Conservation (phyloP, 1,140 invertebrate genomes). For the Ooceraea biroi region DNA sequence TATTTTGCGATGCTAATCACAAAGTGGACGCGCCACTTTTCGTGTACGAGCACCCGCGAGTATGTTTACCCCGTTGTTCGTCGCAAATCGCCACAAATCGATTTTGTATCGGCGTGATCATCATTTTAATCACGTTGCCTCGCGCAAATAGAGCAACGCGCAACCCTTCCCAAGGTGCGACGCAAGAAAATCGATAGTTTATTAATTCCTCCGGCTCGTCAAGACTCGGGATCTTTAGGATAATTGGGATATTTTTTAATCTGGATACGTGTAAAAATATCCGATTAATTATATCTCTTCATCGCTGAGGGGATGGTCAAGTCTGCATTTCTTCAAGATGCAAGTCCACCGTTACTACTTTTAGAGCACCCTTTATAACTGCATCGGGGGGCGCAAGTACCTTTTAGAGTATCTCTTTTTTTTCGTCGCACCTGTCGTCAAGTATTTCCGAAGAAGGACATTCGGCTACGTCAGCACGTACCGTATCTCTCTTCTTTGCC, state of each 20-base stretch:
- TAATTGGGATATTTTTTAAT: not conserved
- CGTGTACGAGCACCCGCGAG: constrained; percentile 63
- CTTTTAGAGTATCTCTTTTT: constrained; percentile 28
- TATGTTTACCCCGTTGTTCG: constrained; percentile 70
- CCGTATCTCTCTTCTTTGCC: constrained; percentile 73
- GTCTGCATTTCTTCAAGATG: not conserved
- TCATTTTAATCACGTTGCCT: constrained; percentile 66
- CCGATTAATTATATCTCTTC: not conserved
- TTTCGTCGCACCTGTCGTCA: constrained; percentile 56
- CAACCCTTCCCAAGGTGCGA: not conserved
- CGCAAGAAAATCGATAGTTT: constrained; percentile 8
- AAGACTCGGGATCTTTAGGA: not conserved
- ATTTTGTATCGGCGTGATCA: constrained; percentile 63
- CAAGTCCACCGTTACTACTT: not conserved
- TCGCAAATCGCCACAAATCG: constrained; percentile 17
- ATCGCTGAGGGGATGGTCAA: not conserved
- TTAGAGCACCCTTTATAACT: constrained; percentile 26
- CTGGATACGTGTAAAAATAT: not conserved
- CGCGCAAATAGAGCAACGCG: not conserved
- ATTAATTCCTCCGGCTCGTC: not conserved
- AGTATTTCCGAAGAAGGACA: constrained; percentile 68
- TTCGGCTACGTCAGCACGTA: constrained; percentile 74
- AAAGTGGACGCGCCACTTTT: constrained; percentile 57
- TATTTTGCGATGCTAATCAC: constrained; percentile 75
- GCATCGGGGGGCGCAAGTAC: constrained; percentile 53